A percentile compares a stretch with the other conserved stretches of the same genome.
Conservation (phyloP, 2,113 vertebrate species). For the Onychorhynchus coronatus region DNA sequence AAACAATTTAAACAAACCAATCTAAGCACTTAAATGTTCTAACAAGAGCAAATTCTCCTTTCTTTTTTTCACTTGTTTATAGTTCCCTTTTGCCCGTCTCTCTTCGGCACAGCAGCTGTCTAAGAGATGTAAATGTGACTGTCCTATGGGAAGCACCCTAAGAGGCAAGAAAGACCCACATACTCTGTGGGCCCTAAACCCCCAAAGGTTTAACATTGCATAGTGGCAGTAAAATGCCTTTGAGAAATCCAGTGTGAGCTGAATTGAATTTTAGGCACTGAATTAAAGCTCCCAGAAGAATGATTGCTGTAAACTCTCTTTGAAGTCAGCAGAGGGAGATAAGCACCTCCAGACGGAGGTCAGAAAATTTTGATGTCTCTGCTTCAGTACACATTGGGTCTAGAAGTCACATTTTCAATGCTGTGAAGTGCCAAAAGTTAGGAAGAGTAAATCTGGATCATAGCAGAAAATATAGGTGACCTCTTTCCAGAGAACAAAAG, state of each 20-base stretch:
- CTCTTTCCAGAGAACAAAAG: not conserved
- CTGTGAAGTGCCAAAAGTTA: not conserved
- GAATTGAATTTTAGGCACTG: not conserved
- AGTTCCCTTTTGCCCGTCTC: not conserved
- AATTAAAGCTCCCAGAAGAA: not conserved
- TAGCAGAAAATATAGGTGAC: not conserved
- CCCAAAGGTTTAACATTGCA: not conserved
- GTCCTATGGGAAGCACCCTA: not conserved
- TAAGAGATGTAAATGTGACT: not conserved
- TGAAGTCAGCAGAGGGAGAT: not conserved
- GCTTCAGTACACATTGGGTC: not conserved
- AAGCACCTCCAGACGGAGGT: not conserved
- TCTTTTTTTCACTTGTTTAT: not conserved
- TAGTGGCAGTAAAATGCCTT: not conserved
- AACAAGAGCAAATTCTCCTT: not conserved
- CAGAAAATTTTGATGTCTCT: not conserved
- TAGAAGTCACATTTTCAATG: not conserved
- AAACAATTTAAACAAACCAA: not conserved
- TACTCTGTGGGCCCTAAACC: not conserved
- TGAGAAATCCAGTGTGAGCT: not conserved
- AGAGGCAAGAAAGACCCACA: not conserved
- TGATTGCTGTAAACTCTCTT: not conserved
- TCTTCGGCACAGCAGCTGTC: not conserved
- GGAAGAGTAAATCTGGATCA: not conserved
- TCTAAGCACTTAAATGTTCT: not conserved